Conservation (phyloP, 2,113 vertebrate species). For the Psilopogon haemacephalus region DNA sequence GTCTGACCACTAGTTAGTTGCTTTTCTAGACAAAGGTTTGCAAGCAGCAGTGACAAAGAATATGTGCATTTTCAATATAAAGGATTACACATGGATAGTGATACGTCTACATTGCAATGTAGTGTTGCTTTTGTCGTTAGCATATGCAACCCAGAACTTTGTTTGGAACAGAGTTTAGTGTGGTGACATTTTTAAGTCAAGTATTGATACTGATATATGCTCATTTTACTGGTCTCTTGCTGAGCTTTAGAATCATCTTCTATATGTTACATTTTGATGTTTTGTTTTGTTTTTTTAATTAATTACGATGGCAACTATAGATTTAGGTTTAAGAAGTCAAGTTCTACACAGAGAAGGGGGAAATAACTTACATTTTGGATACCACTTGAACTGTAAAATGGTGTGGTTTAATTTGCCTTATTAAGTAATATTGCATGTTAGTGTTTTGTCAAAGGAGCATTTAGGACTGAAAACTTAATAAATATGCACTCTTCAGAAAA, state of each 20-base stretch:
- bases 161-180: background rate
- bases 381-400: background rate
- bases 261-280: background rate
- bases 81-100: background rate
- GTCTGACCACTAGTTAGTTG: background rate
- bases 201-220: background rate
- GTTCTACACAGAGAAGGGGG: background rate
- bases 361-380: background rate
- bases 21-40: background rate
- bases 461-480: background rate
- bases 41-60: background rate
- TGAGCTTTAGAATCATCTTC: background rate
- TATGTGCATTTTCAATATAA: background rate
- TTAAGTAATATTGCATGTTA: background rate
- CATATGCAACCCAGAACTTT: background rate
- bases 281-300: background rate
- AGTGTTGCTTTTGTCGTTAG: background rate
- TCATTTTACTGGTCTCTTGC: background rate
- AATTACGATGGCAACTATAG: background rate
- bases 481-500: background rate
- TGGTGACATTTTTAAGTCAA: background rate
- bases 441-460: background rate
- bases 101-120: fast-evolving
- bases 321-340: background rate
- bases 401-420: background rate